Evolutionary conservation across 2,888 invertebrate genomes (phyloP), one percentile per base, ranked within the genome.

Genomic region (Pandemis heparana): DNA sequence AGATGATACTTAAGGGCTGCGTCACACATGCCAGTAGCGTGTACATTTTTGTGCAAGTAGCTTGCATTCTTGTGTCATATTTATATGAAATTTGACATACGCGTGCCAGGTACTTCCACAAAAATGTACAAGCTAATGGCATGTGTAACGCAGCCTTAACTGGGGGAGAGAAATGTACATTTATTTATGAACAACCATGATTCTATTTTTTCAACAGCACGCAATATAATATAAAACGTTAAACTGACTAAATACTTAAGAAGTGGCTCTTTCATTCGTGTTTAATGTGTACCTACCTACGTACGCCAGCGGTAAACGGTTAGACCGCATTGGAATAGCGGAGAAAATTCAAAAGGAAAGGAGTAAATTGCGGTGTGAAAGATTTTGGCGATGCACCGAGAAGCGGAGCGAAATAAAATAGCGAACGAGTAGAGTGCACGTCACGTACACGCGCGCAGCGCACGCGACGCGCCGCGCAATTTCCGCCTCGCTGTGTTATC

Each of bases 391-490:
- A 79, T 76, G 83, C 81, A 79, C 82, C 81, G 83, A 83, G 83
- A 82, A 86, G 80, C 81, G 85, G 85, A 86, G 83, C 79, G 81
- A 89, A 92, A 90, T 90, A 89, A 90, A 91, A 88, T 88, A 87
- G 85, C 78, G 78, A 81, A 83, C 81, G 87, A 87, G 85, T 81
- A 80, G 87, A 88, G 87, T 87, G 88, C 90, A 90, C 86, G 92
- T 92, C 91, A 91, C 82, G 83, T 81, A 82, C 92, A 92, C 83
- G 86, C 89, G 85, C 87, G 83, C 89, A 85, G 89, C 91, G 91
- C 92, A 92, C 89, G 89, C 90, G 91, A 89, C 90, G 85, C 85
- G 85, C 85, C 85, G 87, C 87, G 87, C 90, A 94, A 93, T 94
- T 94, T 94, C 94, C 94, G 94, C 88, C 83, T 83, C 82, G 85